These are phyloP conservation scores for Gymnothorax reevesii DNA, from an alignment of 2,797 vertebrate genomes.

Conservation along the genomic window DNA sequence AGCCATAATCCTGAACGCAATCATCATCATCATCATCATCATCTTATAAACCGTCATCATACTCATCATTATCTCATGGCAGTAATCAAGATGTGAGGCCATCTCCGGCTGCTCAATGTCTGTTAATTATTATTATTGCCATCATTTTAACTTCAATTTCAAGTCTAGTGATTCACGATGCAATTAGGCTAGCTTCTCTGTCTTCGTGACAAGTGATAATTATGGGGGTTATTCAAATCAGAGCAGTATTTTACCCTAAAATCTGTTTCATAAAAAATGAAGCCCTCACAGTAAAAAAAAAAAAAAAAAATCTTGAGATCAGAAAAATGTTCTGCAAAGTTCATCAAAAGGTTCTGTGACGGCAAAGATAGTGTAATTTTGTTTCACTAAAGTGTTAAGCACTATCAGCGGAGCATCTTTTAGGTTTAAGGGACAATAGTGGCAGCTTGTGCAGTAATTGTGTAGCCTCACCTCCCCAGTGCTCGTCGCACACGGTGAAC, in stretches of 20 bases:
- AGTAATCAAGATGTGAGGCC: too few species aligned
- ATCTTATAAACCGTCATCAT: neutral
- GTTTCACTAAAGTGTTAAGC: neutral
- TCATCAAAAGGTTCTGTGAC: neutral
- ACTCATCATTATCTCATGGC: neutral
- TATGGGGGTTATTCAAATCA: neutral
- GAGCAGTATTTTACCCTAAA: neutral
- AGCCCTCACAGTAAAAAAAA: neutral
- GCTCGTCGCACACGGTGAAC: constrained; percentile 95
- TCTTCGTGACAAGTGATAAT: neutral
- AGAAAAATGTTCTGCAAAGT: neutral
- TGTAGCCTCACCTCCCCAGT: constrained; percentile 83
- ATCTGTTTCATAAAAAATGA: neutral
- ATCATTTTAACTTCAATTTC: neutral
- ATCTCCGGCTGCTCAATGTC: too few species aligned
- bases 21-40: neutral
- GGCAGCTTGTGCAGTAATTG: neutral
- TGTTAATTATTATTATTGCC: too few species aligned
- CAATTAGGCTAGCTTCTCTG: neutral
- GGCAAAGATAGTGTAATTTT: neutral
- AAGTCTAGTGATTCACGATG: neutral
- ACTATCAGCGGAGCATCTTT: neutral
- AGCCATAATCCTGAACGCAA: neutral
- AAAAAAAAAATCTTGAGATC: neutral
- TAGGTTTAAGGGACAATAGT: neutral